phyloP scores from a whole-genome alignment of 2,797 vertebrate genomes.

The Thalassophryne amazonica region DNA sequence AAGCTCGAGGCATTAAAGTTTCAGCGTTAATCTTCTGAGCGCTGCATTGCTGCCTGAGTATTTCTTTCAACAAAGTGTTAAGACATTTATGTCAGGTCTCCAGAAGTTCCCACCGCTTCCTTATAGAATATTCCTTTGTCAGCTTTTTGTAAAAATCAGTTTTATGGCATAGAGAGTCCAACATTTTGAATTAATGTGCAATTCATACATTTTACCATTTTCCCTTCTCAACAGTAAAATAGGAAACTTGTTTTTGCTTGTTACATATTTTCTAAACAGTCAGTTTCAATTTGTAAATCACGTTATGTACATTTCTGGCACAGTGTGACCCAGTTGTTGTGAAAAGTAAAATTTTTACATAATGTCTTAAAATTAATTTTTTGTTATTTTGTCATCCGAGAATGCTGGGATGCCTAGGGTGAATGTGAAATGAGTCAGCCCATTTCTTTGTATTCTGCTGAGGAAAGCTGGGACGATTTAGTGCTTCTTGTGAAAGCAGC shows the following conservation, averaged over 20 bases:
- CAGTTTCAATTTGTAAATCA: background rate
- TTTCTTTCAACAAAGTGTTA: conserved; percentile 3
- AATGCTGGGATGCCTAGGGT: conserved; percentile 26
- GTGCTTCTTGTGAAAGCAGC: conserved; percentile 48
- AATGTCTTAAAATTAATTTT: conserved; percentile 16
- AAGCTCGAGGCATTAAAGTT: conserved; percentile 38
- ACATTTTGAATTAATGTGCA: no score
- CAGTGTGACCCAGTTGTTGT: background rate
- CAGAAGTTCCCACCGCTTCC: no score
- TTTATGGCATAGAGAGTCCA: no score
- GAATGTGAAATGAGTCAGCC: conserved; percentile 59
- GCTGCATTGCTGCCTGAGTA: background rate
- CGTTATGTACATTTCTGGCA: background rate
- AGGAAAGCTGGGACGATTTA: conserved; percentile 57
- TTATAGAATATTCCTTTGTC: no score
- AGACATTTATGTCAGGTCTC: background rate
- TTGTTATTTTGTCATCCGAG: conserved; percentile 36
- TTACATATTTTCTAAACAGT: background rate
- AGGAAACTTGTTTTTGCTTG: background rate
- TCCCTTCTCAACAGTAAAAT: background rate
- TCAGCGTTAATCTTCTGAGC: conserved; percentile 9
- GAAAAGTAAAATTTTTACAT: conserved; percentile 11
- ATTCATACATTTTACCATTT: no score
- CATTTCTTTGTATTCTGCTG: conserved; percentile 46
- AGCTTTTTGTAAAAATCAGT: no score